phyloP scores from a whole-genome alignment of 2,113 vertebrate genomes.

The Guaruba guarouba region DNA sequence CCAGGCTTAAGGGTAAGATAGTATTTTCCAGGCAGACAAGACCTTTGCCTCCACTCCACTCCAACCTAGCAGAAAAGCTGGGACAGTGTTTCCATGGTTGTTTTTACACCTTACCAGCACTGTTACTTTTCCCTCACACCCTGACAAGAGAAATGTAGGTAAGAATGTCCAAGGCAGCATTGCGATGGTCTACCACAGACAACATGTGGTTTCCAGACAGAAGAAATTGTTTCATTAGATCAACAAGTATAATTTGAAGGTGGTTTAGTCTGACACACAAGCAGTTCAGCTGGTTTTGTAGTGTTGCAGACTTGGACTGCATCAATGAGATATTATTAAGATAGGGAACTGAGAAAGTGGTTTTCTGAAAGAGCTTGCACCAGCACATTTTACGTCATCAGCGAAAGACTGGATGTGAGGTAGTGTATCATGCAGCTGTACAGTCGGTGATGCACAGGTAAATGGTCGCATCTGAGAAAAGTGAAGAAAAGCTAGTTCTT shows the following conservation, averaged over 20 bases:
- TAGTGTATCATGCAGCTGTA: background rate
- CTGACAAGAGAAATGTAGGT: background rate
- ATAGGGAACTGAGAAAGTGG: background rate
- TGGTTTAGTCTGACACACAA: background rate
- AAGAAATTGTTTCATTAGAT: background rate
- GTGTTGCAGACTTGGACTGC: background rate
- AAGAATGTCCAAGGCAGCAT: background rate
- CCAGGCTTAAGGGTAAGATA: background rate
- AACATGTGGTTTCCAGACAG: background rate
- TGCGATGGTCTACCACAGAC: background rate
- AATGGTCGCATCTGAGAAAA: background rate
- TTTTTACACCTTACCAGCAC: background rate
- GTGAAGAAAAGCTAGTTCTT: background rate
- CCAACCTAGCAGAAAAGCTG: background rate
- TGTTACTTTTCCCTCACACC: background rate
- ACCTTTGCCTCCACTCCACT: background rate
- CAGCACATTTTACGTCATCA: background rate
- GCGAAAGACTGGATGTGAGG: background rate
- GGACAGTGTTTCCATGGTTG: background rate
- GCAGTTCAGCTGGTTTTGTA: background rate
- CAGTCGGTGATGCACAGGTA: background rate
- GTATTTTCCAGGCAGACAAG: background rate
- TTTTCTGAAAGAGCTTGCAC: background rate
- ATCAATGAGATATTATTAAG: background rate
- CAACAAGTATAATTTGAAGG: background rate